Evolutionary conservation across 1,140 invertebrate genomes (phyloP), one percentile per base, ranked within the genome.

Genomic region (Drosophila neocordata): DNA sequence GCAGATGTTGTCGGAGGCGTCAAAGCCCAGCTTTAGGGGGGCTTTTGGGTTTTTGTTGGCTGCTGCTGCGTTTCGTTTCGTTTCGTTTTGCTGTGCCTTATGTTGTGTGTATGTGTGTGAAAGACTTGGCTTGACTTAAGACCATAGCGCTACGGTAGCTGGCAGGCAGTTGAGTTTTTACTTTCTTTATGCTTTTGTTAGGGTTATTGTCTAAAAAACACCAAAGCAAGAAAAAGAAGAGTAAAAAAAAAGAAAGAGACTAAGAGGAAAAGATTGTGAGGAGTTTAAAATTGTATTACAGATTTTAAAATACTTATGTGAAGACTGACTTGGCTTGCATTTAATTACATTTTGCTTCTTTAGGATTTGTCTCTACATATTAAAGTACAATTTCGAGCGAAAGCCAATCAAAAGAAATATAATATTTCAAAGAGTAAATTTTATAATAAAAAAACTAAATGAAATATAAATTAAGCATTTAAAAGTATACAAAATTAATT

Each of bases 161-260:
- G 51, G n/a, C 63, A 67, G 63, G 31, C 64, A 67, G 70, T 73
- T 68, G 66, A 73, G 65, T 87, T 77, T 84, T 87, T 81, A 87
- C 81, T 85, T 85, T 85, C 81, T 80, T 87, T 73, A 78, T 56
- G 65, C 69, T 60, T 65, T 52, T 34, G 59, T 48, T 48, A 48
- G 41, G 58, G 71, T 59, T 60, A 63, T 65, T 66, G 68, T 75
- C 63, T 57, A 48, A 48, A 48, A 48, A 48, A 35, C 8, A 57
- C 27, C 55, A 34, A 48, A 8, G 41, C 18, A 48, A 48, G 41
- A 15, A 44, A 44, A 9, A 44, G 41, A 44, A 13, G 18, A 48
- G 41, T 9, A 20, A 4, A 11, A 18, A 13, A 48, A 13, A 48
- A 48, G 7, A 48, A 48, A 44, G 8, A 48, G 15, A 48, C 8